Conservation (phyloP, 2,888 invertebrate genomes). For the Deroplatys truncata region DNA sequence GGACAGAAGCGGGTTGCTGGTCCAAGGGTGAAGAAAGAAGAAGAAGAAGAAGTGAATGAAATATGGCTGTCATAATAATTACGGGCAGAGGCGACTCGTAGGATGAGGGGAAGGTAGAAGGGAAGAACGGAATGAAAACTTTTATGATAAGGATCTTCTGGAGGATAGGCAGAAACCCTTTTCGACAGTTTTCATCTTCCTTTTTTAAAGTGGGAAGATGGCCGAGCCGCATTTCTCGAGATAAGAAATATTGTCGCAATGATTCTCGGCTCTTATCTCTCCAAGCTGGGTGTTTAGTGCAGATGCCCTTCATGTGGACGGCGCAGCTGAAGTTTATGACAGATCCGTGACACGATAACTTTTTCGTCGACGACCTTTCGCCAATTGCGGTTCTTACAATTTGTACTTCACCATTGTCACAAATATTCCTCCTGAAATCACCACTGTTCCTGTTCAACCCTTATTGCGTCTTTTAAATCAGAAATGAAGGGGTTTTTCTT, state of each 20-base stretch:
- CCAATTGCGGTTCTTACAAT: neutral
- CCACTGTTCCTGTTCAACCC: too few species aligned
- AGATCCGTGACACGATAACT: neutral
- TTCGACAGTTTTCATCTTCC: neutral
- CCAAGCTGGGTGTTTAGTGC: neutral
- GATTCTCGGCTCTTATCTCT: neutral
- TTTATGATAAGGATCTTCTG: slow-evolving; percentile 19
- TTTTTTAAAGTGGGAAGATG: neutral
- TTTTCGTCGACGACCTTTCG: neutral
- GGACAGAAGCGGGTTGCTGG: neutral
- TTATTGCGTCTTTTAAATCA: too few species aligned
- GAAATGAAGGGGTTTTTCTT: too few species aligned
- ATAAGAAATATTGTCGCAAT: neutral
- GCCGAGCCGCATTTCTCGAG: neutral
- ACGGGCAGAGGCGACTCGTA: slow-evolving; percentile 13
- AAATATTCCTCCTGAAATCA: too few species aligned
- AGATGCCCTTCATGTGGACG: neutral
- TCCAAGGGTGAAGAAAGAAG: neutral
- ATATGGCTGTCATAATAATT: slow-evolving; percentile 26
- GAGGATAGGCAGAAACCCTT: neutral
- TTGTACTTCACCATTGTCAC: too few species aligned
- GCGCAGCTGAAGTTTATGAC: neutral
- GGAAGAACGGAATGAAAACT: slow-evolving; percentile 22
- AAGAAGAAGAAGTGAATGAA: slow-evolving; percentile 17
- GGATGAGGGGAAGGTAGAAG: neutral